Percentiles rank a stretch among this genome's conserved stretches.
These are phyloP conservation scores for Ennomos erosarius DNA, from an alignment of 2,888 invertebrate species.

Conservation along the genomic window DNA sequence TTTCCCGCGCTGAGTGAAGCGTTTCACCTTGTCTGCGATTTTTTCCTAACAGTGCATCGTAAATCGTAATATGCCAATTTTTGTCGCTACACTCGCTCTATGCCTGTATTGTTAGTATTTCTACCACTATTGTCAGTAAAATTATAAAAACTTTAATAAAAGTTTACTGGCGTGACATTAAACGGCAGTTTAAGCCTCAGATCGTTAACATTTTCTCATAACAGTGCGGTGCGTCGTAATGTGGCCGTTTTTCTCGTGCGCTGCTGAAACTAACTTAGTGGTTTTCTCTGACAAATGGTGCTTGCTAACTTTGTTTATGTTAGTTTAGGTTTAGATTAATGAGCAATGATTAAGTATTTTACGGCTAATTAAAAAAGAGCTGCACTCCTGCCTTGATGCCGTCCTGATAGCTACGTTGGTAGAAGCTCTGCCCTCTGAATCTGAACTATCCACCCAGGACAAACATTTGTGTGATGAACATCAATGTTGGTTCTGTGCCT, in stretches of 20 bases:
- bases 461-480: too few relatives aligned
- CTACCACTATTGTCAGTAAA: slow-evolving; percentile 10
- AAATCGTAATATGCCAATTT: slow-evolving; percentile 15
- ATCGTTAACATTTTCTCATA: slow-evolving; percentile 26
- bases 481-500: too few relatives aligned
- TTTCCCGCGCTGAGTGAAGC: too few relatives aligned
- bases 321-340: slow-evolving; percentile 9
- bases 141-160: slow-evolving; percentile 16
- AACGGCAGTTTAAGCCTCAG: slow-evolving; percentile 11
- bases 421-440: too few relatives aligned
- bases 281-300: slow-evolving; percentile 23
- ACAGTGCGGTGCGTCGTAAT: slow-evolving; percentile 8
- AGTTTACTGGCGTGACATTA: slow-evolving; percentile 13
- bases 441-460: too few relatives aligned
- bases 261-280: slow-evolving; percentile 11
- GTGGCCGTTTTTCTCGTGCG: slow-evolving; percentile 21
- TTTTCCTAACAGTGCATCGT: slow-evolving; percentile 16
- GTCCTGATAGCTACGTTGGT: too few relatives aligned
- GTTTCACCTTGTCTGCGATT: too few relatives aligned
- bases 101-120: too few relatives aligned
- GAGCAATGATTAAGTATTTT: slow-evolving; percentile 3
- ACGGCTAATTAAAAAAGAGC: too few relatives aligned
- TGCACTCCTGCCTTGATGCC: too few relatives aligned
- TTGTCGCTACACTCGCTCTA: slow-evolving; percentile 8
- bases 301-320: slow-evolving; percentile 11